Base-by-base conservation (phyloP, 2,888 invertebrate species). In the Drosophila siamana region DNA sequence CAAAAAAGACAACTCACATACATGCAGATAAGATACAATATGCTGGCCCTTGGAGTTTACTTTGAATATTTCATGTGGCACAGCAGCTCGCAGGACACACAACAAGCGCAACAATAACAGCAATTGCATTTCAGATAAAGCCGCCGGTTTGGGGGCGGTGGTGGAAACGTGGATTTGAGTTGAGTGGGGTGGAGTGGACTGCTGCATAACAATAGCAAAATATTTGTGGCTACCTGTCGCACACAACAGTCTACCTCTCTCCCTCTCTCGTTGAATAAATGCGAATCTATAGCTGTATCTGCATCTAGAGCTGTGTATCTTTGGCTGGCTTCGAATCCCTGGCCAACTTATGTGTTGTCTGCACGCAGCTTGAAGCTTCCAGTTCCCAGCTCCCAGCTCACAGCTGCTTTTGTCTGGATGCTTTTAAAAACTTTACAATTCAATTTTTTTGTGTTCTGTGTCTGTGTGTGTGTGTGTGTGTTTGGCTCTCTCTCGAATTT, bases 361-460 rank as follows among this genome's bases (percentile, higher is more conserved):
- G 76, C 72, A 66, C 71, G 59, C 77, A 71, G 77, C 52, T 36
- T 48, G 24, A 24, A 40, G 11, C 30, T 33, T 11, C 4, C 38
- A 40, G 11, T 24, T 36, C 48, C 28, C 16, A 38, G 9, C 30
- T 30, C 11, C 1, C 36, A 38, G 11, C 30, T 33, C 46, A 43
- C 38, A 40, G 62, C 50, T 62, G 50, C 59, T 62, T 56, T 78
- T 79, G 83, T 81, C 86, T 85, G 77, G 40, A 55, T 78, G 69
- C 74, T 73, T 77, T 77, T 67, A 64, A 71, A 77, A 86, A 86
- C 75, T 86, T 84, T 81, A 86, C 86, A 86, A 86, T 86, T 86
- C 88, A 88, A 88, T 88, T 81, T 47, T 33, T 56, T 8, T 15
- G 16, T 30, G 26, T 19, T 41, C 64, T 11, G 26, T 8, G 26